Evolutionary conservation across 2,888 invertebrate genomes (phyloP).

Genomic region (Dilophus febrilis): DNA sequence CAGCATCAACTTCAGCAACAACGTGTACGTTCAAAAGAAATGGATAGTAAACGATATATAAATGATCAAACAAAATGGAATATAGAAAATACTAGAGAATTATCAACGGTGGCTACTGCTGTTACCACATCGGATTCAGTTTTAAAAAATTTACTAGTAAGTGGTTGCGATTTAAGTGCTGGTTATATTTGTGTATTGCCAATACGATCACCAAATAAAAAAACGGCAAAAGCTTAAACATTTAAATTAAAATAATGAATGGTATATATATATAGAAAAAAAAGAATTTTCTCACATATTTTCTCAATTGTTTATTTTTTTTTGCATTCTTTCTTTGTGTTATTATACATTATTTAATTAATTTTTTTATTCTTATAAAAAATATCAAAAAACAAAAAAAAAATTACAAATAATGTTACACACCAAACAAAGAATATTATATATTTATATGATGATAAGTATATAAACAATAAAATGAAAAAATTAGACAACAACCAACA

Average conservation of each 20-base stretch:
- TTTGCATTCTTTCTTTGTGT: neutral
- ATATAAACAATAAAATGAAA: too few relatives aligned
- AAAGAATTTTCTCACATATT: slow-evolving; percentile 1
- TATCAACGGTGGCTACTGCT: slow-evolving; percentile 20
- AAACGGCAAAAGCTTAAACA: slow-evolving; percentile 28
- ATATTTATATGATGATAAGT: too few relatives aligned
- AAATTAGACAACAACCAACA: too few relatives aligned
- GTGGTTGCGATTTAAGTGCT: slow-evolving; percentile 86
- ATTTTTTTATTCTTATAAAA: neutral
- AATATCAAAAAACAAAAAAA: neutral
- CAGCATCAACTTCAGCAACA: slow-evolving; percentile 13
- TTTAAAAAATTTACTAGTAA: slow-evolving; percentile 86
- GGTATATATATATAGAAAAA: slow-evolving; percentile 2
- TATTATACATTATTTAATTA: too few relatives aligned
- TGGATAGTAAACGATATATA: neutral
- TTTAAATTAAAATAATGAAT: slow-evolving; percentile 1
- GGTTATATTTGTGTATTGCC: slow-evolving; percentile 78
- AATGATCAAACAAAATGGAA: neutral
- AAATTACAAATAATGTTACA: too few relatives aligned
- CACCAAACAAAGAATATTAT: too few relatives aligned
- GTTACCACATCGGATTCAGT: slow-evolving; percentile 34
- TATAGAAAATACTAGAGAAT: neutral
- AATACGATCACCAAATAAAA: slow-evolving; percentile 36
- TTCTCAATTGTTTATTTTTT: neutral
- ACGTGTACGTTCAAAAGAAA: slow-evolving; percentile 10